Conservation (phyloP, 2,888 invertebrate genomes). For the Epinotia nisella region DNA sequence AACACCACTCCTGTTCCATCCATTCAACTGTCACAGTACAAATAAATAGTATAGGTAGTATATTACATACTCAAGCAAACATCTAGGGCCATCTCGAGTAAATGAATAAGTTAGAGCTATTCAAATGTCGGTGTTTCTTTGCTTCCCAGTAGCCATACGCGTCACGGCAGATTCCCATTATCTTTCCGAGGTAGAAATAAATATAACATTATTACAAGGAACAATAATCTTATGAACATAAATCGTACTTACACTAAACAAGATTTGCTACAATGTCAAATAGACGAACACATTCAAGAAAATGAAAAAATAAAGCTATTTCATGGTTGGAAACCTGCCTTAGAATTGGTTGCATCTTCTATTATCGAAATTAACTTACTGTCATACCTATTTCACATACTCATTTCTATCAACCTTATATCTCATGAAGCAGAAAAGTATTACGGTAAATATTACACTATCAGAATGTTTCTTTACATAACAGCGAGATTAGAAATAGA, state of each 20-base stretch:
- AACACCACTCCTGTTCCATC: constrained; percentile 63
- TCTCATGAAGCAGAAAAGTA: constrained; percentile 83
- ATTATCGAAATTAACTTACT: constrained; percentile 70
- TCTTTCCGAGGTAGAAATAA: constrained; percentile 44
- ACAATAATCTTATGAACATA: constrained; percentile 43
- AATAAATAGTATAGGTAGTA: constrained; percentile 71
- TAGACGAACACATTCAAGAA: constrained; percentile 61
- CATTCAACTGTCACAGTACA: constrained; percentile 71
- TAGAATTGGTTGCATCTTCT: constrained; percentile 63
- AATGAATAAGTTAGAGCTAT: constrained; percentile 63
- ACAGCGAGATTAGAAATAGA: constrained; percentile 76
- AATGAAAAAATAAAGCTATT: constrained; percentile 53
- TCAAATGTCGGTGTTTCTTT: constrained; percentile 68
- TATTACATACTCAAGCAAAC: constrained; percentile 70
- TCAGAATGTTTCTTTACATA: constrained; percentile 66
- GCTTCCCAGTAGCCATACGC: constrained; percentile 59
- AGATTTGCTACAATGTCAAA: constrained; percentile 60
- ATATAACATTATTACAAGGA: constrained; percentile 44
- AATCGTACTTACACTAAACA: constrained; percentile 41
- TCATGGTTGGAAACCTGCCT: constrained; percentile 71
- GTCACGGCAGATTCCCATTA: constrained; percentile 63
- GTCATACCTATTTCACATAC: constrained; percentile 77
- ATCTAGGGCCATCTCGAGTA: constrained; percentile 75
- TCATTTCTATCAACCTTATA: constrained; percentile 77
- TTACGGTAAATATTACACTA: constrained; percentile 78